phyloP scores from a whole-genome alignment of 2,797 vertebrate genomes.

The Hapalemur alaotrensis region DNA sequence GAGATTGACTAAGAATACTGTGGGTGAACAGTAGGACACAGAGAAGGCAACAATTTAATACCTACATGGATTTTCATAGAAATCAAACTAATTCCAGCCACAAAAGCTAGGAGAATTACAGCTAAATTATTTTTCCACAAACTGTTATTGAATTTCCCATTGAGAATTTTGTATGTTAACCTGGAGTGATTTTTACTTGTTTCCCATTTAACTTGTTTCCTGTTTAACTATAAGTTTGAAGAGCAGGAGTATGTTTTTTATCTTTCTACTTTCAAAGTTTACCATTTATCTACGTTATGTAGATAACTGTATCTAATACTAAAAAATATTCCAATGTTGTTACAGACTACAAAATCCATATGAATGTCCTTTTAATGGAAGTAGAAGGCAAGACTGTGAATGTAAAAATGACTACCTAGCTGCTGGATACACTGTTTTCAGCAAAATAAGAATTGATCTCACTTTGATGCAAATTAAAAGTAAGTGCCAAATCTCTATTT shows the following conservation, averaged over 20 bases:
- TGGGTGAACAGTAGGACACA: background rate
- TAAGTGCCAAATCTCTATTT: conserved; percentile 83
- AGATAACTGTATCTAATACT: background rate
- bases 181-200: background rate
- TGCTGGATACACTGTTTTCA: conserved; percentile 93
- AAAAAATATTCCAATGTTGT: conserved; percentile 31
- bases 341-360: conserved; percentile 94
- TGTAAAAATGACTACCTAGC: conserved; percentile 93
- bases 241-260: background rate
- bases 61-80: background rate
- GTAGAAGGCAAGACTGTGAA: conserved; percentile 91
- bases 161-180: background rate
- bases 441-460: conserved; percentile 94
- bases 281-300: background rate
- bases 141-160: background rate
- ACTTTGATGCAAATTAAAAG: conserved; percentile 93
- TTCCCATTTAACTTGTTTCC: background rate
- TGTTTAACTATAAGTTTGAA: background rate
- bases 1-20: background rate
- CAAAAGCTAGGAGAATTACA: background rate
- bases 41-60: background rate
- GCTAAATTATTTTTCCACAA: background rate
- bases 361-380: conserved; percentile 96
- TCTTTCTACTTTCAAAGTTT: background rate
- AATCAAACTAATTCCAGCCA: background rate